A percentile compares a stretch with the other conserved stretches of the same genome.
Evolutionary conservation across 1,140 invertebrate species (phyloP).

Genomic region (Probaryconus sp.): DNA sequence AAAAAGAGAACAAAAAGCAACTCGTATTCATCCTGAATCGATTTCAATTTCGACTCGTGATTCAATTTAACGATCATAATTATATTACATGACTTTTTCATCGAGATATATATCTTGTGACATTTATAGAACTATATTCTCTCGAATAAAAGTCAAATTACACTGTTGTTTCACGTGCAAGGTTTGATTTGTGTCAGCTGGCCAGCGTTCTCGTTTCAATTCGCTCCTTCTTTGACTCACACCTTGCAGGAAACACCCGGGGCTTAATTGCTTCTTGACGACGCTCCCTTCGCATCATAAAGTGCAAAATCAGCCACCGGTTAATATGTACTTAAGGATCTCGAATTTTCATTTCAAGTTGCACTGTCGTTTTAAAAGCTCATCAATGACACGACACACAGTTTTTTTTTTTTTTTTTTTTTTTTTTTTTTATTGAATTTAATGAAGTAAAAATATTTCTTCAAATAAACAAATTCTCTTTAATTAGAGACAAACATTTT

Average conservation of each 20-base stretch:
- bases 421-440: too few relatives aligned
- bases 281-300: constrained; percentile 31
- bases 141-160: constrained; percentile 72
- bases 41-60: constrained; percentile 7
- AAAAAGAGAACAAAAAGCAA: too few relatives aligned
- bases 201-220: constrained; percentile 71
- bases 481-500: too few relatives aligned
- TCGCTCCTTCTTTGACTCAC: constrained; percentile 71
- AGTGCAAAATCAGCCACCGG: constrained; percentile 39
- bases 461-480: too few relatives aligned
- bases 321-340: constrained; percentile 24
- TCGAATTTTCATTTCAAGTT: constrained; percentile 7
- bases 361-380: background rate
- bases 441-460: too few relatives aligned
- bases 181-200: constrained; percentile 73
- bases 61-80: background rate
- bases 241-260: constrained; percentile 76
- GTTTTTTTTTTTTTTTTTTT: too few relatives aligned
- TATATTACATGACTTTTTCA: constrained; percentile 19
- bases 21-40: too few relatives aligned
- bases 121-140: constrained; percentile 27
- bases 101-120: constrained; percentile 28
- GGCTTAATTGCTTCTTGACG: constrained; percentile 71
- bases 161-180: constrained; percentile 70
- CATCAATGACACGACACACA: background rate